These are phyloP conservation scores for Bombus balteatus DNA, from an alignment of 1,140 invertebrate species.

Conservation along the genomic window DNA sequence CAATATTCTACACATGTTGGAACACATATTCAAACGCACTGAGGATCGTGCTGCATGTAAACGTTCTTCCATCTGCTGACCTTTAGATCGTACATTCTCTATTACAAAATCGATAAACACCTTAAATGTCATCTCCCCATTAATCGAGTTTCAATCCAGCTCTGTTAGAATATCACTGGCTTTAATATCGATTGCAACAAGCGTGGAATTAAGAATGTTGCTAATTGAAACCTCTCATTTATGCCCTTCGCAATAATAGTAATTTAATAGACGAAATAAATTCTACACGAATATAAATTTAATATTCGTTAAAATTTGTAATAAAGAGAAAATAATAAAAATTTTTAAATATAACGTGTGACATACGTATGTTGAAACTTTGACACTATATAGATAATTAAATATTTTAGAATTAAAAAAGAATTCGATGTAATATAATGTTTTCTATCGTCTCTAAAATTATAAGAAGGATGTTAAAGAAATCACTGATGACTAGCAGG, in stretches of 20 bases:
- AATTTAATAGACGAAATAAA: neutral
- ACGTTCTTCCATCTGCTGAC: neutral
- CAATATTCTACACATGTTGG: neutral
- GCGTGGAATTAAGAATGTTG: neutral
- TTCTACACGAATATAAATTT: too few relatives aligned
- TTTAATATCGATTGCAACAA: neutral
- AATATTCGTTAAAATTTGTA: neutral
- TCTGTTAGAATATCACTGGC: neutral
- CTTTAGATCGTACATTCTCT: conserved; percentile 44
- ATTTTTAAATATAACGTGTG: neutral
- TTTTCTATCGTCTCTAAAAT: neutral
- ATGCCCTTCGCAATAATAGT: too few relatives aligned
- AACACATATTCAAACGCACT: neutral
- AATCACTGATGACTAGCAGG: neutral
- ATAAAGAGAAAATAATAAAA: neutral
- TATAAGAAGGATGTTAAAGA: neutral
- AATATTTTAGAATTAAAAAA: neutral
- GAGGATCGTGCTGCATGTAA: neutral
- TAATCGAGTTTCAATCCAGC: neutral
- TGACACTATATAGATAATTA: neutral
- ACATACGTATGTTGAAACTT: too few relatives aligned
- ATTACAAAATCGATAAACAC: conserved; percentile 11
- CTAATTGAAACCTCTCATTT: neutral
- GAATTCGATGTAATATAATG: too few relatives aligned
- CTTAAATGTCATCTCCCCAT: conserved; percentile 27